phyloP scores from a whole-genome alignment of 1,140 invertebrate genomes.

The Schlechtendalia chinensis region DNA sequence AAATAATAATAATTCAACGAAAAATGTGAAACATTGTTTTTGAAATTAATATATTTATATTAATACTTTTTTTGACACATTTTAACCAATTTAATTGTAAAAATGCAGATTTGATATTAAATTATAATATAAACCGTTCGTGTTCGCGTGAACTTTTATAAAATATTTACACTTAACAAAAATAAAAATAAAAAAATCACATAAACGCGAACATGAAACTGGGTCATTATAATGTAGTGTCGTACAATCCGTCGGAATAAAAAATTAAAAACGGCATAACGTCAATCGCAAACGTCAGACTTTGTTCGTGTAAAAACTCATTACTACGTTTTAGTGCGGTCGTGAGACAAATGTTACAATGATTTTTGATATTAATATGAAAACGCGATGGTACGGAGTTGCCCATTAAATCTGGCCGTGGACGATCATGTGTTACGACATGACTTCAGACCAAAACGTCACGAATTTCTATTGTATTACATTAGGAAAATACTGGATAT shows the following conservation, averaged over 20 bases:
- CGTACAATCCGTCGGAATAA: conserved; percentile 13
- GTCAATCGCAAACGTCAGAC: conserved; percentile 35
- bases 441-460: neutral
- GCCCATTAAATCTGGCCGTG: neutral
- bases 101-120: neutral
- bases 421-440: neutral
- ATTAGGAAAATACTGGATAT: conserved; percentile 1
- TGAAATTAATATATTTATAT: too few relatives aligned
- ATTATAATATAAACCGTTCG: conserved; percentile 1
- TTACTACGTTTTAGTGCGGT: conserved; percentile 1
- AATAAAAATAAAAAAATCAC: conserved; percentile 13
- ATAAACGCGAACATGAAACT: conserved; percentile 40
- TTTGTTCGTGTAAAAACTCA: conserved; percentile 43
- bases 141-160: neutral
- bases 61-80: neutral
- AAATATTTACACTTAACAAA: conserved; percentile 19
- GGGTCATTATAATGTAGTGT: conserved; percentile 30
- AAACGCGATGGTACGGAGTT: neutral
- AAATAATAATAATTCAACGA: too few relatives aligned
- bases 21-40: too few relatives aligned
- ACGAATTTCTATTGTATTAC: neutral
- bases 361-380: neutral
- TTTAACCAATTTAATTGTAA: neutral
- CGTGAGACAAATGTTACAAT: neutral
- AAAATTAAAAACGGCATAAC: conserved; percentile 10